Evolutionary conservation across 2,888 invertebrate species (phyloP), one percentile per base, ranked within the genome.

Genomic region (Nasonia oneida): DNA sequence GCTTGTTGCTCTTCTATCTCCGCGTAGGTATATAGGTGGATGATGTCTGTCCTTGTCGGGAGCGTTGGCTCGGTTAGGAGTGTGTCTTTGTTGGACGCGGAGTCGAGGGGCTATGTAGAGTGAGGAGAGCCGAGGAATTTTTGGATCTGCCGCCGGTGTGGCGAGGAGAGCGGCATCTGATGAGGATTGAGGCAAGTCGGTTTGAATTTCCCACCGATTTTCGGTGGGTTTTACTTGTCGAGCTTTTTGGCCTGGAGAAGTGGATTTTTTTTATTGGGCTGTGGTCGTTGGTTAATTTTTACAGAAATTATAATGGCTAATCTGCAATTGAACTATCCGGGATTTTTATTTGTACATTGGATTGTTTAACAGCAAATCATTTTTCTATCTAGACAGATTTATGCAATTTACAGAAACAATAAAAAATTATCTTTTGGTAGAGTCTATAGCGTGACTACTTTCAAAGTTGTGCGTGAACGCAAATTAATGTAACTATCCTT

Each of bases 121-220:
- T 37, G 15, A 12, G 70, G 37, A 33, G 33, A 10, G 53, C 10
- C 10, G 1, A 18, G 4, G 53, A 15, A 53, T 53, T 14, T 14
- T 14, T 57, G 0, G 6, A 61, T 10, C 23, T 15, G 23, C 61
- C n/a, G 61, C 8, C 61, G 61, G 61, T 61, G 61, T 4, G 57
- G n/a, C 57, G 57, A 61, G 6, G 29, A 29, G 47, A 73, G 42
- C 47, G 73, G 5, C 73, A 73, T 47, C 73, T 73, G 39, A 23
- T 18, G 73, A 8, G 12, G 42, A 12, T n/a, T 23, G 23, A 14
- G 23, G 23, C 23, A 42, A 73, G 47, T n/a, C 2, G 14, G n/a
- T 73, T 73, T 23, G 47, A 73, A 73, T 42, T 42, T 73, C 47
- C 23, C 73, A 47, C 73, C 73, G 42, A 23, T 71, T 70, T 70